Conservation (phyloP, 2,888 invertebrate genomes). For the Exocentrus adspersus region DNA sequence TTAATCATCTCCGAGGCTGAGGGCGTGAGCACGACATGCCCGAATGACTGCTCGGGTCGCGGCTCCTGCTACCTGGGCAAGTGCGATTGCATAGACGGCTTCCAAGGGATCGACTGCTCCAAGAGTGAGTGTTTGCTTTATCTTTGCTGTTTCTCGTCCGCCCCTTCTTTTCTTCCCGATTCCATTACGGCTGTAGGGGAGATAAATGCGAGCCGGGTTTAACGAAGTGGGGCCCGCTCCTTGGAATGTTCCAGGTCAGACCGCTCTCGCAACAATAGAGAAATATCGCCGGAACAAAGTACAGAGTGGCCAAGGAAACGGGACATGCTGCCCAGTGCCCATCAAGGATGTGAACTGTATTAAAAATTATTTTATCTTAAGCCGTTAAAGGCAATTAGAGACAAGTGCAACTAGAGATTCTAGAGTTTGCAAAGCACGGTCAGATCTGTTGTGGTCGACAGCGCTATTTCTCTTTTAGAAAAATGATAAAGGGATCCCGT, state of each 20-base stretch:
- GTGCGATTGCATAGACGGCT: conserved; percentile 93
- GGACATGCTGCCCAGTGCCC: not conserved
- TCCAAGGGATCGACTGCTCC: conserved; percentile 85
- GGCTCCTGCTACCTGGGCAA: conserved; percentile 93
- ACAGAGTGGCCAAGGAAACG: no score
- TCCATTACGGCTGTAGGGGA: conserved; percentile 43
- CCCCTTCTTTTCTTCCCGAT: conserved; percentile 38
- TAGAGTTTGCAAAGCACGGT: no score
- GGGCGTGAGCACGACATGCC: conserved; percentile 90
- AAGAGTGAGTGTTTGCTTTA: conserved; percentile 72
- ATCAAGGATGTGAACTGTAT: no score
- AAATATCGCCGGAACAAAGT: not conserved
- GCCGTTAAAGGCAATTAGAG: no score
- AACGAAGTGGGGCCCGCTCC: conserved; percentile 1
- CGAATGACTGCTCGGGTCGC: conserved; percentile 91
- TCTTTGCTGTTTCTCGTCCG: conserved; percentile 31
- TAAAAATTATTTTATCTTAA: no score
- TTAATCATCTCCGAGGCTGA: conserved; percentile 89
- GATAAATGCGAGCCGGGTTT: conserved; percentile 37
- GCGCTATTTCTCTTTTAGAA: no score
- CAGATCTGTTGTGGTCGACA: no score
- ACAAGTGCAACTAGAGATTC: no score
- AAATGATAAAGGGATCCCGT: no score
- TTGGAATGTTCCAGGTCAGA: not conserved
- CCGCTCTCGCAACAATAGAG: not conserved